Percentiles rank a stretch among this genome's conserved stretches.
Conservation (phyloP, 2,888 invertebrate species). For the Caenorhabditis becei region DNA sequence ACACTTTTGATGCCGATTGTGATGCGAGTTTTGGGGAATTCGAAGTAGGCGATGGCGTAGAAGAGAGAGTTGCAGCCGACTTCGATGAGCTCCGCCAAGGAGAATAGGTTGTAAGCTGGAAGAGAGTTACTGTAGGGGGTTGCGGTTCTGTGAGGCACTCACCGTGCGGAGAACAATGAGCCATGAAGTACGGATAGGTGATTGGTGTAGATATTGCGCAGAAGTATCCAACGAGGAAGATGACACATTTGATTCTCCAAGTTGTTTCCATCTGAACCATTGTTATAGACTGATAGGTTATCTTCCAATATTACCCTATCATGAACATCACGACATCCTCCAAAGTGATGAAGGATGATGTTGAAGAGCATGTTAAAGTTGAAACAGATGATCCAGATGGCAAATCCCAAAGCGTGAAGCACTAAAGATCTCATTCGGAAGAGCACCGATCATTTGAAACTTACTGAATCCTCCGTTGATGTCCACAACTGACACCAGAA, state of each 20-base stretch:
- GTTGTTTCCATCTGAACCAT: constrained; percentile 71
- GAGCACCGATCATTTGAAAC: constrained; percentile 3
- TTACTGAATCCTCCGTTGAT: constrained; percentile 78
- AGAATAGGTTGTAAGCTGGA: constrained; percentile 78
- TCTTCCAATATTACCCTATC: constrained; percentile 57
- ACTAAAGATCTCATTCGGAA: constrained; percentile 60
- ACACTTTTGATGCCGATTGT: constrained; percentile 67
- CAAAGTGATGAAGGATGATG: constrained; percentile 75
- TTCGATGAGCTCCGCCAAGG: constrained; percentile 77
- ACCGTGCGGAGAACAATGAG: constrained; percentile 70
- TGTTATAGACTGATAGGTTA: not conserved
- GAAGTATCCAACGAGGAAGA: constrained; percentile 75
- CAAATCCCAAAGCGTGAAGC: constrained; percentile 77
- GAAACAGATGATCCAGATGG: constrained; percentile 78
- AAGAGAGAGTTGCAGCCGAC: constrained; percentile 78
- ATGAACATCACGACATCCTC: constrained; percentile 69
- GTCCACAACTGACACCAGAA: constrained; percentile 78
- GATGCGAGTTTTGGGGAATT: constrained; percentile 72
- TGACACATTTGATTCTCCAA: constrained; percentile 75
- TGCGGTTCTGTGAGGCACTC: not conserved
- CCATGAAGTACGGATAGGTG: constrained; percentile 75
- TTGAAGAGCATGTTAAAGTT: constrained; percentile 81
- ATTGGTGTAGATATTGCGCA: constrained; percentile 79
- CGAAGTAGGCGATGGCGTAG: constrained; percentile 76
- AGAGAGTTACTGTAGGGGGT: too few species aligned